These are phyloP conservation scores for Drosophila villosipedis DNA, from an alignment of 2,888 invertebrate species.

Conservation along the genomic window DNA sequence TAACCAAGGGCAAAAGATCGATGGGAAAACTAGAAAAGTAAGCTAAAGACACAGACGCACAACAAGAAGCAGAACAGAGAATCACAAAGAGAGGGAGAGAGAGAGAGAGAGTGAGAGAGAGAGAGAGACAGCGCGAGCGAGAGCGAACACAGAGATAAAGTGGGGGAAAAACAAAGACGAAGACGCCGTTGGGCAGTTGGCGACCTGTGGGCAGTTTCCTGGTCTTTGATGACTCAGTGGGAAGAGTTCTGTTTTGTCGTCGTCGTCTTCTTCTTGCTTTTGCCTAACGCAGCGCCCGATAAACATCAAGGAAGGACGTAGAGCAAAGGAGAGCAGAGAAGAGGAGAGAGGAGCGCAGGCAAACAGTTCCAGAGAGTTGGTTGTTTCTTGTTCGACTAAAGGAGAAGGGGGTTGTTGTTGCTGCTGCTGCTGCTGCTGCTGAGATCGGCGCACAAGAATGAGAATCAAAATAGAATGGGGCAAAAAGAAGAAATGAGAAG, in stretches of 20 bases:
- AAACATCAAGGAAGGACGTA: slow-evolving; percentile 38
- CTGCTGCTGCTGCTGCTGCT: not conserved
- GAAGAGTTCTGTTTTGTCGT: slow-evolving; percentile 17
- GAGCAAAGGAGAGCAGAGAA: slow-evolving; percentile 23
- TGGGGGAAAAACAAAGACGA: slow-evolving; percentile 34
- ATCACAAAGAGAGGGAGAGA: slow-evolving; percentile 22
- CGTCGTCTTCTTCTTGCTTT: slow-evolving; percentile 3
- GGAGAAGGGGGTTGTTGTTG: slow-evolving; percentile 14
- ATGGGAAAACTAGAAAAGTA: slow-evolving; percentile 52
- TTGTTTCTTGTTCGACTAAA: slow-evolving; percentile 8
- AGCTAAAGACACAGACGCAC: slow-evolving; percentile 15
- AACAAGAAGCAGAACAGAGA: slow-evolving; percentile 29
- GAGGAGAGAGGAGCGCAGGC: slow-evolving; percentile 17
- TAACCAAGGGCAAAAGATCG: slow-evolving; percentile 57
- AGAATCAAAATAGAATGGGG: slow-evolving; percentile 60
- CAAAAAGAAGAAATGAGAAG: slow-evolving; percentile 16
- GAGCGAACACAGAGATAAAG: slow-evolving; percentile 28
- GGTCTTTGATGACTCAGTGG: slow-evolving; percentile 61
- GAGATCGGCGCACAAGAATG: slow-evolving; percentile 20
- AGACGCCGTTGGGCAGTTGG: slow-evolving; percentile 43
- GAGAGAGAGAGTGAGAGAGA: not conserved
- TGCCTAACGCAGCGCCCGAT: slow-evolving; percentile 24
- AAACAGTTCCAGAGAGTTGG: slow-evolving; percentile 16
- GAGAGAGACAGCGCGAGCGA: not conserved
- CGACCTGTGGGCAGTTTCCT: slow-evolving; percentile 59